Evolutionary conservation across 2,797 vertebrate species (phyloP), one percentile per base, ranked within the genome.

Genomic region (Poecilia wingei): DNA sequence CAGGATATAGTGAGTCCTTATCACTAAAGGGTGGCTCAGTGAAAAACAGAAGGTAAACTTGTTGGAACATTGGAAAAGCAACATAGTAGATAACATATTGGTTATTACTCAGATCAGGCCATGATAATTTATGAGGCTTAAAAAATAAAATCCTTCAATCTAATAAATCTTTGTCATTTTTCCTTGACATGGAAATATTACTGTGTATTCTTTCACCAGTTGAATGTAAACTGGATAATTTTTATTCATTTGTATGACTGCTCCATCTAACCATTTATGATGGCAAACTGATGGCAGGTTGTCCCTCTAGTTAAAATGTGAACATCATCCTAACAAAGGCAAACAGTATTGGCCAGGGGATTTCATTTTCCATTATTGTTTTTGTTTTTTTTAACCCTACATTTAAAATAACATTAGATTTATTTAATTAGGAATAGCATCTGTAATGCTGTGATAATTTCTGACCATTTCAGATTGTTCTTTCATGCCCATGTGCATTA

Each of bases 1-100:
- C 78, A 82, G 84, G 78, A 92, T 79, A 85, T 51, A 85, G 79
- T 0, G 28, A 82, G 79, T 86, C 87, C 87, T 94, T 94, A 95
- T 94, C 93, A 70, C 78, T 49, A 59, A 78, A 86, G 78, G 81
- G 86, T 88, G 85, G 83, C 89, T 84, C 55, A 76, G 79, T 81
- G 84, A 79, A 74, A 89, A 88, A 88, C 79, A 87, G 76, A 85
- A 83, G 75, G 74, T 61, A 66, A 85, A 81, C 73, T 81, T 87
- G 78, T 61, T 36, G 22, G 33, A 84, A n/a, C 47, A 47, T 68
- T 74, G 45, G 28, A 64, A 87, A 83, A 36, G 51, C 74, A 77
- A 59, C 43, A 33, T 39, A 39, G 68, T 31, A 36, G 39, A 72
- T 69, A 72, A 68, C 28, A 77, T 72, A 39, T 46, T 55, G 41